Evolutionary conservation across 2,797 vertebrate genomes (phyloP).

Genomic region (Dicrostonyx torquatus): DNA sequence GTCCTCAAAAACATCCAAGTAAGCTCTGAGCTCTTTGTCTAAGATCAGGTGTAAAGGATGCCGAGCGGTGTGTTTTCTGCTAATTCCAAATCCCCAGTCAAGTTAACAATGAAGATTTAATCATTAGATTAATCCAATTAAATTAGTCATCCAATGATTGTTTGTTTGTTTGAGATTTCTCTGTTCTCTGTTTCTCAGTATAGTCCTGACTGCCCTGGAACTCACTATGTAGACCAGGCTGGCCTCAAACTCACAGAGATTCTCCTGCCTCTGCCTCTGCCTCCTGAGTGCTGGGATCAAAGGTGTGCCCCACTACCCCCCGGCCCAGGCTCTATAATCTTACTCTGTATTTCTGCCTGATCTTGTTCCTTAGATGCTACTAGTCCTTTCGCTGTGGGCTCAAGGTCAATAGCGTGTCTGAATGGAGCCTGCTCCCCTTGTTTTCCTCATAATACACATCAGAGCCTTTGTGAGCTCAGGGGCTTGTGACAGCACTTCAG

Average conservation of each 20-base stretch:
- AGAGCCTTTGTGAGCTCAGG: too few relatives aligned
- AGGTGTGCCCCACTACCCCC: too few relatives aligned
- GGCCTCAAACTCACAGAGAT: too few relatives aligned
- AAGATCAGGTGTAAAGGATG: not conserved
- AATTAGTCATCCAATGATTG: not conserved
- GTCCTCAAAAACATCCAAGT: not conserved
- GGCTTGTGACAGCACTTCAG: too few relatives aligned
- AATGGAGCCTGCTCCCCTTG: not conserved
- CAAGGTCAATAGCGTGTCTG: not conserved
- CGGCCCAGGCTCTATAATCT: not conserved
- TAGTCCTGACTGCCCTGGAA: too few relatives aligned
- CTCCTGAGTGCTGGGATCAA: too few relatives aligned
- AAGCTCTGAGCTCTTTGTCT: not conserved
- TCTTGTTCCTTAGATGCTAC: not conserved
- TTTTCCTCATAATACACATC: not conserved
- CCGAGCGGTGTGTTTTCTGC: not conserved
- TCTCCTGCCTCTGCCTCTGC: too few relatives aligned
- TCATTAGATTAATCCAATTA: not conserved
- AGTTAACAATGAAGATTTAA: not conserved
- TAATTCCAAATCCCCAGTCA: not conserved
- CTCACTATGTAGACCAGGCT: too few relatives aligned
- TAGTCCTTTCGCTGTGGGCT: not conserved
- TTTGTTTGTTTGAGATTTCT: not conserved
- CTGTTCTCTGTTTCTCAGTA: too few relatives aligned
- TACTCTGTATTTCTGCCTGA: not conserved